Evolutionary conservation across 2,797 vertebrate genomes (phyloP).

Genomic region (Macropus fuliginosus): DNA sequence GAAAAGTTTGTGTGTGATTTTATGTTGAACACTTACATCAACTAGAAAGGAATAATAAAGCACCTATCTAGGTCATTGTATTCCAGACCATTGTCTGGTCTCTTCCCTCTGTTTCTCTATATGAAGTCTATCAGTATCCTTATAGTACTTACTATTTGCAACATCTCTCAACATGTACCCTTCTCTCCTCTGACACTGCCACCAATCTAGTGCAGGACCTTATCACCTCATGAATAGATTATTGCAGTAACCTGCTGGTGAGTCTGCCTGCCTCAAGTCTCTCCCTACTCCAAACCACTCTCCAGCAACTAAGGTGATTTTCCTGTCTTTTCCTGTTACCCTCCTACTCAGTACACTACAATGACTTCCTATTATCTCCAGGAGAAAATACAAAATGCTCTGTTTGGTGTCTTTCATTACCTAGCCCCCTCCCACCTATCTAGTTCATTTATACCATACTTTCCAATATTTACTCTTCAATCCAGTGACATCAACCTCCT

Average conservation of each 20-base stretch:
- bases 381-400: not conserved
- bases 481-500: not conserved
- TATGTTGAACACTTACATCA: not conserved
- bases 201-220: too few relatives aligned
- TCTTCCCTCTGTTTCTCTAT: not conserved
- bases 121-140: not conserved
- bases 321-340: not conserved
- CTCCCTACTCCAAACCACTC: not conserved
- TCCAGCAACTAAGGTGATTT: not conserved
- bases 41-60: not conserved
- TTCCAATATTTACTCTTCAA: not conserved
- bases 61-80: not conserved
- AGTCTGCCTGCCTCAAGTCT: not conserved
- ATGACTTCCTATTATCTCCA: not conserved
- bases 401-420: not conserved
- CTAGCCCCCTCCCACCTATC: not conserved
- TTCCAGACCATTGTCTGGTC: not conserved
- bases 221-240: not conserved
- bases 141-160: conserved; percentile 55
- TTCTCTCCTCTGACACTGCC: not conserved
- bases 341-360: not conserved
- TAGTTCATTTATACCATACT: not conserved
- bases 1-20: not conserved
- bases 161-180: not conserved
- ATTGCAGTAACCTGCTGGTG: not conserved